phyloP scores from a whole-genome alignment of 2,113 vertebrate genomes.

The Tragelaphus scriptus region DNA sequence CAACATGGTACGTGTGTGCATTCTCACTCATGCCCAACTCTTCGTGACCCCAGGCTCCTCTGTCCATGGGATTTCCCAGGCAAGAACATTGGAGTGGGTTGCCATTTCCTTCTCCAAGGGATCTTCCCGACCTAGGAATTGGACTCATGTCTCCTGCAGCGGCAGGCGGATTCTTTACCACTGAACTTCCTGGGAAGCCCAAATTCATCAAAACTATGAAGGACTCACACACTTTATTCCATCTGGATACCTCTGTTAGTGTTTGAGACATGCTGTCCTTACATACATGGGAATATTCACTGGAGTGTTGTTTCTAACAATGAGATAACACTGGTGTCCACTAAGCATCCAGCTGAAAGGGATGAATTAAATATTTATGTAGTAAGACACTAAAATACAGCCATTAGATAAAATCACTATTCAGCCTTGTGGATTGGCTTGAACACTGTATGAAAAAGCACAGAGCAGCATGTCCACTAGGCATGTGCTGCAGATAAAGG shows the following conservation, averaged over 20 bases:
- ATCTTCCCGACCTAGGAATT: not conserved
- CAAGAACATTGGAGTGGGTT: not conserved
- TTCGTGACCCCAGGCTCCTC: not conserved
- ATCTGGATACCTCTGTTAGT: not conserved
- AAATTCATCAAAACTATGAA: not conserved
- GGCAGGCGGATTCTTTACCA: not conserved
- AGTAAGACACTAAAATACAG: not conserved
- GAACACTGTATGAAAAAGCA: not conserved
- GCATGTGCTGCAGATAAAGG: fast-evolving
- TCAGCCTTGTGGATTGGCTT: not conserved
- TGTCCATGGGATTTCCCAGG: not conserved
- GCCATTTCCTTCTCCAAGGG: not conserved
- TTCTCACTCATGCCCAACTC: not conserved
- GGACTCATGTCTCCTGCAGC: not conserved
- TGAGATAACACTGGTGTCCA: not conserved
- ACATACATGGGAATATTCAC: not conserved
- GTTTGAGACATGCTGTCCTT: not conserved
- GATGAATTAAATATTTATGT: not conserved
- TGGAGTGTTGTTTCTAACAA: not conserved
- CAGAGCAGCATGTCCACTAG: fast-evolving
- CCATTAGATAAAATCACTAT: not conserved
- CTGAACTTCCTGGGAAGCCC: not conserved
- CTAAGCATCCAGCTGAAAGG: not conserved
- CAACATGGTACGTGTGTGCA: not conserved
- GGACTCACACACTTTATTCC: fast-evolving